phyloP scores from a whole-genome alignment of 1,140 invertebrate genomes.

The Calosoma granatense region DNA sequence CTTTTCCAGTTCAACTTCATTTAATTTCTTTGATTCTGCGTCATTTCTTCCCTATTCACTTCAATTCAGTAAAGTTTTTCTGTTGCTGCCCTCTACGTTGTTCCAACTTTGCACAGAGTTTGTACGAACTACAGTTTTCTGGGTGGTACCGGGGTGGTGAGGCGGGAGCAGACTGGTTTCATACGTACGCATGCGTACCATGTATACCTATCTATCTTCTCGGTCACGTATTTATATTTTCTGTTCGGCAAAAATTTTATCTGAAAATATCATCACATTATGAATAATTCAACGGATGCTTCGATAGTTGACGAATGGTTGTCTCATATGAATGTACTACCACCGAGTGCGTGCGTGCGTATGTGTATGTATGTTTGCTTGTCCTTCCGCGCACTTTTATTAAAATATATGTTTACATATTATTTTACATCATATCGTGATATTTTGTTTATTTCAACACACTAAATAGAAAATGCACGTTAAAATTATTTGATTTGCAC shows the following conservation, averaged over 20 bases:
- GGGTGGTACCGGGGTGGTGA: no score
- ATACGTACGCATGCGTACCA: neutral
- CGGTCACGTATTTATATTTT: conserved; percentile 7
- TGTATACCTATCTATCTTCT: neutral
- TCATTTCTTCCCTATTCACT: conserved; percentile 8
- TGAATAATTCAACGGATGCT: neutral
- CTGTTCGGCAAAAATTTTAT: conserved; percentile 5
- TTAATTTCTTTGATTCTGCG: conserved; percentile 4
- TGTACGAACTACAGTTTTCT: neutral
- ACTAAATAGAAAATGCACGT: no score
- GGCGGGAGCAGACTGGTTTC: no score
- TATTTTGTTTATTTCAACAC: no score
- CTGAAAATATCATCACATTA: conserved; percentile 2
- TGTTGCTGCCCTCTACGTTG: neutral
- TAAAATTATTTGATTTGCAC: no score
- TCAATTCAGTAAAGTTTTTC: neutral
- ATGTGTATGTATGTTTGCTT: no score
- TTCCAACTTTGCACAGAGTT: neutral
- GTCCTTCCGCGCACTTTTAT: no score
- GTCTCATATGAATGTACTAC: no score
- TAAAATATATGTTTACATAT: no score
- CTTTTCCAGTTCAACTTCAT: neutral
- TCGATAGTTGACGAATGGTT: conserved; percentile 3
- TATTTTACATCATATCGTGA: no score
- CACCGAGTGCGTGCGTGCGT: no score